Percentiles rank a stretch among this genome's conserved stretches.
Evolutionary conservation across 2,888 invertebrate species (phyloP).

Genomic region (Drosophila infuscata): DNA sequence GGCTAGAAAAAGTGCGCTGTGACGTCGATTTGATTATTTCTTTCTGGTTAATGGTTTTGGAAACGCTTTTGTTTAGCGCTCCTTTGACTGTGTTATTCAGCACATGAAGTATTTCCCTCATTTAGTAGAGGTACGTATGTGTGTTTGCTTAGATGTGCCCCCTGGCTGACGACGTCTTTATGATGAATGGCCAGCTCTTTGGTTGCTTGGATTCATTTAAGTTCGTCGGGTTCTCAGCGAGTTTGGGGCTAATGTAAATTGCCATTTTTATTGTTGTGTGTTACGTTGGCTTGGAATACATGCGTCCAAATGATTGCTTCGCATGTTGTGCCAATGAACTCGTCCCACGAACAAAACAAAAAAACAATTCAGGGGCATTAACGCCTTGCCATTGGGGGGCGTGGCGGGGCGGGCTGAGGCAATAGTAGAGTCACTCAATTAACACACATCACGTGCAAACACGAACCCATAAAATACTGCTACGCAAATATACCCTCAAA

Average conservation of each 20-base stretch:
- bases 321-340: slow-evolving; percentile 75
- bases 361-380: slow-evolving; percentile 47
- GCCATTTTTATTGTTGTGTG: slow-evolving; percentile 49
- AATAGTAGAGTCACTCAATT: slow-evolving; percentile 43
- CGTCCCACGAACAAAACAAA: slow-evolving; percentile 26
- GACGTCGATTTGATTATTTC: slow-evolving; percentile 28
- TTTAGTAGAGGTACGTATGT: slow-evolving; percentile 18
- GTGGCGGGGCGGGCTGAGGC: neutral
- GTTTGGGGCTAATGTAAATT: slow-evolving; percentile 64
- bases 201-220: slow-evolving; percentile 12
- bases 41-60: slow-evolving; percentile 39
- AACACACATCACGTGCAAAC: slow-evolving; percentile 53
- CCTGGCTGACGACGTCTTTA: slow-evolving; percentile 27
- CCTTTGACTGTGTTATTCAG: slow-evolving; percentile 44
- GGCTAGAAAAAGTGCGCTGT: slow-evolving; percentile 16
- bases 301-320: slow-evolving; percentile 67
- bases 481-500: slow-evolving; percentile 12
- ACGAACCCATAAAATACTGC: slow-evolving; percentile 11
- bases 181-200: slow-evolving; percentile 47
- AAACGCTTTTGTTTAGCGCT: slow-evolving; percentile 52
- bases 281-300: slow-evolving; percentile 20
- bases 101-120: slow-evolving; percentile 20
- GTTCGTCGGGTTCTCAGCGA: slow-evolving; percentile 10
- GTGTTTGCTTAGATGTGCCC: slow-evolving; percentile 20
- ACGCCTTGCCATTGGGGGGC: slow-evolving; percentile 21